Base-by-base conservation (phyloP, 35 echinoderm and acorn worm genomes). In the Patiria miniata region DNA sequence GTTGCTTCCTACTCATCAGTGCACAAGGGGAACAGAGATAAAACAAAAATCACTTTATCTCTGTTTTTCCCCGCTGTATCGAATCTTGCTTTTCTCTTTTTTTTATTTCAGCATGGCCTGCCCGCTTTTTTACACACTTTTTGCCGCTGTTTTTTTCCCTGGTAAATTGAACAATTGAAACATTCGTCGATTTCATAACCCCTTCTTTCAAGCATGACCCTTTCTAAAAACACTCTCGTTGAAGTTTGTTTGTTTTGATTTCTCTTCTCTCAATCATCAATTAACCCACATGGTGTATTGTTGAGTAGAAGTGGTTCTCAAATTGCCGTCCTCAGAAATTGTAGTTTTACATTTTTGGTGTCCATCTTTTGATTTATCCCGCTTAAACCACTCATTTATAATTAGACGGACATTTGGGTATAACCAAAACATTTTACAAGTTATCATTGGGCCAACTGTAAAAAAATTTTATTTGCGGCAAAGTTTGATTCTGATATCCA, bases 241-340 rank as follows among this genome's bases (percentile, higher is more conserved):
- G 65, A 73, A 73, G 65, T 73, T 73, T 73, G 65, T 73, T 73
- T 73, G 42, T 47, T 28, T 73, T 73, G 65, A 73, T 73, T 73
- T 73, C 65, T 73, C 65, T 73, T 73, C 65, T 73, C 65, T 73
- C 34, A 34, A 30, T 73, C 65, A 73, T 73, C 65, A 73, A 32
- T 73, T 73, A 73, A 73, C 65, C 42, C 42, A 73, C 65, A 36
- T 23, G 34, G 65, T 73, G 65, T 73, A 73, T 23, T 33, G 23
- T 73, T 26, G 65, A 73, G 65, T 73, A 73, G 65, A 73, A 73
- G 65, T 73, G 65, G 65, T 73, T 73, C 65, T 73, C 34, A 23
- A 73, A 2, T 73, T 73, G 19, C 29, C 26, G n/a, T n/a, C n/a
- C n/a, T n/a, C n/a, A n/a, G n/a, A n/a, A n/a, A n/a, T n/a, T n/a